Conservation (phyloP, 1,140 invertebrate species). For the Drosophila orena region DNA sequence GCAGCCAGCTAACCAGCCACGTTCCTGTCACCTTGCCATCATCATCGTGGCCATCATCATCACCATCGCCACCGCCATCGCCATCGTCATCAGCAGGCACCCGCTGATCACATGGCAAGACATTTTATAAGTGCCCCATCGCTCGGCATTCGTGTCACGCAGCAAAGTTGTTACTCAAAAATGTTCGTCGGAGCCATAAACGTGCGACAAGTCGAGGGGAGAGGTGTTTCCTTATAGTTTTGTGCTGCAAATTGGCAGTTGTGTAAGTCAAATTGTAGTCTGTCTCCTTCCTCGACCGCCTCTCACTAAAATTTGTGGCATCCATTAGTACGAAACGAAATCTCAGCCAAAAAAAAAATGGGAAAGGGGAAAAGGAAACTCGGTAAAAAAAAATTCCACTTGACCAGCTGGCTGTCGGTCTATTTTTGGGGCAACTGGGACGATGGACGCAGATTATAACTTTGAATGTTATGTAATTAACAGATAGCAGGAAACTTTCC, state of each 20-base stretch:
- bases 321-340: constrained; percentile 49
- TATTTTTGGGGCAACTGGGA: constrained; percentile 52
- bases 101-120: constrained; percentile 59
- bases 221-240: constrained; percentile 62
- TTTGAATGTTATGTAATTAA: constrained; percentile 73
- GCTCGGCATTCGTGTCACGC: constrained; percentile 75
- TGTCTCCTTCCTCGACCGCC: constrained; percentile 21
- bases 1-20: constrained; percentile 17
- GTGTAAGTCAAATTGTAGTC: constrained; percentile 64
- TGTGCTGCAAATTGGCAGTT: constrained; percentile 67
- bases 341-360: constrained; percentile 21
- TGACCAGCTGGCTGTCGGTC: constrained; percentile 51
- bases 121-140: constrained; percentile 53
- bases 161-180: constrained; percentile 82
- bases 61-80: constrained; percentile 24
- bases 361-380: not conserved
- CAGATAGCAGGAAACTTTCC: constrained; percentile 52
- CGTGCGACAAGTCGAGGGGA: constrained; percentile 54
- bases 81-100: constrained; percentile 38
- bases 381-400: constrained; percentile 49
- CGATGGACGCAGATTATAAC: constrained; percentile 60
- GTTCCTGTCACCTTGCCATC: constrained; percentile 35
- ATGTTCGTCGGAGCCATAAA: constrained; percentile 60
- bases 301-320: constrained; percentile 28
- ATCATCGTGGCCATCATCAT: constrained; percentile 36